These are phyloP conservation scores for Stichopus chloronotus DNA, from an alignment of 35 echinoderm and acorn worm genomes.

Conservation along the genomic window DNA sequence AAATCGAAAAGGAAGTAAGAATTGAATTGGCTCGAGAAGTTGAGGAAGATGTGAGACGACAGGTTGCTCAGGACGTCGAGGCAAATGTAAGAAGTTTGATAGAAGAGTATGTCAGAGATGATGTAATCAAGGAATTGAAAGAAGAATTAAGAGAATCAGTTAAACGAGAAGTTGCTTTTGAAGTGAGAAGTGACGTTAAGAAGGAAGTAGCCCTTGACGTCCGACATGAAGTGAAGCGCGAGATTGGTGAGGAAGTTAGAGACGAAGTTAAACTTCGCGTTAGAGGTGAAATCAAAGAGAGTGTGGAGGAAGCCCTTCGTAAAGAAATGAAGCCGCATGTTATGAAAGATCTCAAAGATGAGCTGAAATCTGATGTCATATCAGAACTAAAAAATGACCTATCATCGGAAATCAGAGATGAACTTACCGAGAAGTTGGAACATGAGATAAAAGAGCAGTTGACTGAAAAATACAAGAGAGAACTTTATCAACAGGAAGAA, in stretches of 20 bases:
- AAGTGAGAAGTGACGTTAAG: slow-evolving; percentile 39
- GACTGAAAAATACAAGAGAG: background rate
- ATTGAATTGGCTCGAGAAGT: background rate
- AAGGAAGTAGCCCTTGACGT: slow-evolving; percentile 39
- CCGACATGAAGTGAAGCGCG: slow-evolving; percentile 13
- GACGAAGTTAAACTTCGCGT: slow-evolving; percentile 39
- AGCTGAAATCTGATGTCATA: background rate
- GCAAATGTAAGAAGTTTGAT: background rate
- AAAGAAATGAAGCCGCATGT: background rate
- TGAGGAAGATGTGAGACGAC: background rate
- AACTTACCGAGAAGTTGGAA: background rate
- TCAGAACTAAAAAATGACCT: slow-evolving; percentile 1
- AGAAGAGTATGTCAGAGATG: background rate
- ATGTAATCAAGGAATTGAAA: slow-evolving; percentile 23
- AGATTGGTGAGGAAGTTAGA: slow-evolving; percentile 38
- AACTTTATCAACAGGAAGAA: slow-evolving; percentile 38
- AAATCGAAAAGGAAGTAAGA: slow-evolving; percentile 30
- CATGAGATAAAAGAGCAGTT: slow-evolving; percentile 15
- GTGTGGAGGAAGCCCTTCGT: background rate
- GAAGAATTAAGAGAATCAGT: slow-evolving; percentile 25
- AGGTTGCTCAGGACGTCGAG: slow-evolving; percentile 29
- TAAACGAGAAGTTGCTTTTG: slow-evolving; percentile 26
- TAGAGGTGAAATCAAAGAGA: slow-evolving; percentile 20
- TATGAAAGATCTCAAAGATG: background rate
- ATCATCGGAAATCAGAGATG: background rate